Evolutionary conservation across 2,113 vertebrate species (phyloP), one percentile per base, ranked within the genome.

Genomic region (Caranx ignobilis): DNA sequence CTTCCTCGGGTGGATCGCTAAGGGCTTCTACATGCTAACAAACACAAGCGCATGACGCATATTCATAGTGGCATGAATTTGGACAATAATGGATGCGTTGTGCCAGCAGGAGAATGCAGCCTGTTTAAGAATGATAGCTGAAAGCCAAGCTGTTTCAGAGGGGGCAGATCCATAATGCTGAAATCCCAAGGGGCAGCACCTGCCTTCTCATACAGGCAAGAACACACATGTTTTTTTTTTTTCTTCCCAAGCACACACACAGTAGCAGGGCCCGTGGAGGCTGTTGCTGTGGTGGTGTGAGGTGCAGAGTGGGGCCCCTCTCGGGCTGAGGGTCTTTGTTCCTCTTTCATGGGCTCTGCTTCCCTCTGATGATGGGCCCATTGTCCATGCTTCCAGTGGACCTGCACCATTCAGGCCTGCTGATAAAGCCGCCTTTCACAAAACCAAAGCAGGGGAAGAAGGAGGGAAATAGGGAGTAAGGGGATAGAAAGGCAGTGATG

Each of bases 381-480:
- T 94, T 94, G 90, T 94, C 82, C 73, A 18, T 13, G 80, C 82
- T 73, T 92, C 90, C 90, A 86, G 84, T 79, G 83, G 91, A 93
- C 89, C 88, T 88, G 88, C 82, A 87, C 86, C 91, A 93, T 93
- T 94, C 92, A 93, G 84, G 57, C 68, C 64, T 11, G 56, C 79
- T 80, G 88, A 94, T 93, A 93, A 94, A 93, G 92, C 79, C 65
- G 77, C 92, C 83, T 93, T 94, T 94, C 91, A 94, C 83, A 62
- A 63, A 81, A 48, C 67, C 74, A 62, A 84, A 68, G 79, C 71
- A 71, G 75, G 64, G 85, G 73, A 77, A 75, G 79, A 79, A 75
- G 62, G 83, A 84, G 74, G 85, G 75, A 71, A 77, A 61, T 64
- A 56, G 66, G 62, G 75, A 70, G 68, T 84, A 77, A 79, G 48